Conservation (phyloP, 2,113 vertebrate genomes). For the Takifugu flavidus region DNA sequence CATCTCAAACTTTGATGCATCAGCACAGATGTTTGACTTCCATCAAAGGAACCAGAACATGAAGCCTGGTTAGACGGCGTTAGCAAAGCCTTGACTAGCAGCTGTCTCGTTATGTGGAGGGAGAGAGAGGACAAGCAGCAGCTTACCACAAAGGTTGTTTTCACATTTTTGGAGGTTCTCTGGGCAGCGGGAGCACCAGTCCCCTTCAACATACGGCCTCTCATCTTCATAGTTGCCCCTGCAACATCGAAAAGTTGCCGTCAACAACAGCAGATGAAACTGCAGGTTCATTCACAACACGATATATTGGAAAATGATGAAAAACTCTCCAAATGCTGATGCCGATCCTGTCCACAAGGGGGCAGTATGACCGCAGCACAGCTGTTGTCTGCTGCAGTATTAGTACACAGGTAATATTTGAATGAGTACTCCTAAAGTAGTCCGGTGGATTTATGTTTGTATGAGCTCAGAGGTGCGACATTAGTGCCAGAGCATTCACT, state of each 20-base stretch:
- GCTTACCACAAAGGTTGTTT: constrained; percentile 68
- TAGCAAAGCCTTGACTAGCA: background rate
- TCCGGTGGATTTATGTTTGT: too few relatives aligned
- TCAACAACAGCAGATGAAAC: background rate
- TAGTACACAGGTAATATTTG: background rate
- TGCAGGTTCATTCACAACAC: too few relatives aligned
- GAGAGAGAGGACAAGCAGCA: background rate
- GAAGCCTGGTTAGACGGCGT: too few relatives aligned
- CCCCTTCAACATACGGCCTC: constrained; percentile 58
- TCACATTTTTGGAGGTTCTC: constrained; percentile 56
- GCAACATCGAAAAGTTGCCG: background rate
- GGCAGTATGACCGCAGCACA: background rate
- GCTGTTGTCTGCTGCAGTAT: background rate
- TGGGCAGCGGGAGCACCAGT: constrained; percentile 61
- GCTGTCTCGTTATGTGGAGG: background rate
- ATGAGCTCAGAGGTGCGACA: too few relatives aligned
- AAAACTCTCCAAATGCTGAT: background rate
- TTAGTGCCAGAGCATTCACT: too few relatives aligned
- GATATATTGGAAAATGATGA: background rate
- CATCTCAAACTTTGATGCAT: too few relatives aligned
- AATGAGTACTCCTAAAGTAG: background rate
- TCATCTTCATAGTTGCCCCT: constrained; percentile 63
- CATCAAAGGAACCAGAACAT: too few relatives aligned
- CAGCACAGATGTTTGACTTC: too few relatives aligned
- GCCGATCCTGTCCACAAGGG: constrained; percentile 18